These are phyloP conservation scores for Sceloporus tristichus DNA, from an alignment of 2,113 vertebrate genomes.

Conservation along the genomic window DNA sequence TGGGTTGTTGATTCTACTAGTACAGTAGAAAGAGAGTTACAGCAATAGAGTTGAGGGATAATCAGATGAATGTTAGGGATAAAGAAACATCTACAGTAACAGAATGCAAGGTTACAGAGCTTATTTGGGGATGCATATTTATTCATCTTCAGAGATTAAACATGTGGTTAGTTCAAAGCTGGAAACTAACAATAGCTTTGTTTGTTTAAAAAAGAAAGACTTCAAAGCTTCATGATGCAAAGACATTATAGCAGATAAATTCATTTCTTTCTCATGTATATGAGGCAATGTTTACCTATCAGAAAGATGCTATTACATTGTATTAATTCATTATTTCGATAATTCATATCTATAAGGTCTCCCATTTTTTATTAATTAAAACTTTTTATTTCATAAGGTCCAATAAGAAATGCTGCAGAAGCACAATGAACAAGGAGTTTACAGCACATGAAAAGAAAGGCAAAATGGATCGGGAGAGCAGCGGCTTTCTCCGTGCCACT, in stretches of 20 bases:
- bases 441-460: too few relatives aligned
- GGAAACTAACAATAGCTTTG: not conserved
- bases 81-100: not conserved
- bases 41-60: not conserved
- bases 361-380: not conserved
- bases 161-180: not conserved
- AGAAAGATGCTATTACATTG: not conserved
- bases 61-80: not conserved
- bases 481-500: too few relatives aligned
- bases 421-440: too few relatives aligned
- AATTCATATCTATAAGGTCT: not conserved
- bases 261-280: not conserved
- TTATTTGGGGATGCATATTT: not conserved
- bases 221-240: not conserved
- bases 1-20: slow-evolving; percentile 24
- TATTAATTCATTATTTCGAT: not conserved
- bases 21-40: not conserved
- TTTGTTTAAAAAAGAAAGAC: not conserved
- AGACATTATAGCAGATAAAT: not conserved
- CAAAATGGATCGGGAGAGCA: too few relatives aligned
- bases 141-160: not conserved
- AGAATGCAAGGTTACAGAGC: not conserved
- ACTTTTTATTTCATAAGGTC: not conserved
- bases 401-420: not conserved
- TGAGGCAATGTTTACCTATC: not conserved